These are phyloP conservation scores for Lottia scabra DNA, from an alignment of 2,888 invertebrate species.

Conservation along the genomic window DNA sequence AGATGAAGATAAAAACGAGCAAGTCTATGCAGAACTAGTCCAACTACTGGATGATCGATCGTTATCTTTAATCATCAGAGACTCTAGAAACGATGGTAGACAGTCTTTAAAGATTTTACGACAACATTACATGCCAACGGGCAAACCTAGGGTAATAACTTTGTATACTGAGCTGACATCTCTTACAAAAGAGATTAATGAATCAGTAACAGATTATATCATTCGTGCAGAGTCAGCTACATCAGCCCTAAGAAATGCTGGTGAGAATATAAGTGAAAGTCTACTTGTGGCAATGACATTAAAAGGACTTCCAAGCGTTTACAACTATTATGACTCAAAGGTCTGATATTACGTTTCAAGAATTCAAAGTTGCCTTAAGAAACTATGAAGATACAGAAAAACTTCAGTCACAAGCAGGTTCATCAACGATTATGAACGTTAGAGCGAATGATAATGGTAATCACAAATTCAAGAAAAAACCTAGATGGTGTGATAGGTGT, in stretches of 20 bases:
- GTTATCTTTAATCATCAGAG: constrained; percentile 32
- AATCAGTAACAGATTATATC: constrained; percentile 29
- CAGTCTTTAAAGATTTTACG: constrained; percentile 31
- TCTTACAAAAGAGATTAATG: constrained; percentile 20
- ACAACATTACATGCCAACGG: constrained; percentile 26
- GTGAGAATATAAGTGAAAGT: constrained; percentile 27
- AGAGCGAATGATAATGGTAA: not conserved
- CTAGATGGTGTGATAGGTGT: not conserved
- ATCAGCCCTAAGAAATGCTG: constrained; percentile 19
- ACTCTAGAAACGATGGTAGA: constrained; percentile 35
- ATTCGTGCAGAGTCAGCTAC: constrained; percentile 24
- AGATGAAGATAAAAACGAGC: constrained; percentile 29
- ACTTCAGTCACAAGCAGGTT: not conserved
- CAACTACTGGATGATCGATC: constrained; percentile 36
- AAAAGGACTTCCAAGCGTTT: constrained; percentile 33
- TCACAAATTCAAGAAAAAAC: not conserved
- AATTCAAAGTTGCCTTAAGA: constrained; percentile 27
- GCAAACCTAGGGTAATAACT: constrained; percentile 31
- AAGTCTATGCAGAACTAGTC: constrained; percentile 34
- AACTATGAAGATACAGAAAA: constrained; percentile 27
- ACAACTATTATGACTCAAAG: constrained; percentile 23
- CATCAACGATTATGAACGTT: not conserved
- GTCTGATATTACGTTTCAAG: constrained; percentile 14
- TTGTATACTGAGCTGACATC: constrained; percentile 33
- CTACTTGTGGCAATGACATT: constrained; percentile 32